These are phyloP conservation scores for Epirrhoe tristata DNA, from an alignment of 2,888 invertebrate species.

Conservation along the genomic window DNA sequence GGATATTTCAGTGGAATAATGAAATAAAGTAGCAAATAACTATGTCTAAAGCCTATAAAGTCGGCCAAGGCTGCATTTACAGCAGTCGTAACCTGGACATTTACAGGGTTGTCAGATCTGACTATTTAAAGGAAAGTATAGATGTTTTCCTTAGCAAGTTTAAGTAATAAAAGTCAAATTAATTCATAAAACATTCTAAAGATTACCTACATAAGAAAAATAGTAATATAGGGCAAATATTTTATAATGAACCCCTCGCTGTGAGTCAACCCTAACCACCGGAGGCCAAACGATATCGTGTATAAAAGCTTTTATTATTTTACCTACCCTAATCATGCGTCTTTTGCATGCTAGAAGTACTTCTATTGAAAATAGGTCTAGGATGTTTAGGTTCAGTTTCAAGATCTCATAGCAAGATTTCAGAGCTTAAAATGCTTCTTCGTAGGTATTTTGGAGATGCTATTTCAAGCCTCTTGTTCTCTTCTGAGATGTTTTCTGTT, in stretches of 20 bases:
- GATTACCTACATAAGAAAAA: too few species aligned
- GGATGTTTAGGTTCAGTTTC: not conserved
- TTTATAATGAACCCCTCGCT: too few species aligned
- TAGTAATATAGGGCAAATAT: too few species aligned
- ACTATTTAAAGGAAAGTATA: not conserved
- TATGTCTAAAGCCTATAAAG: constrained; percentile 36
- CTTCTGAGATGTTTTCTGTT: not conserved
- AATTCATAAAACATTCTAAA: too few species aligned
- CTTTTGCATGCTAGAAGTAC: constrained; percentile 25
- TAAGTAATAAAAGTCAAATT: too few species aligned
- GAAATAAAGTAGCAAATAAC: constrained; percentile 21
- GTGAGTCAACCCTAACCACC: constrained; percentile 15
- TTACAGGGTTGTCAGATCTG: constrained; percentile 13
- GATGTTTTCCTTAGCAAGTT: too few species aligned
- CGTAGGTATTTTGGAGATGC: not conserved
- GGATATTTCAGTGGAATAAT: constrained; percentile 9
- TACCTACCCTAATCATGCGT: constrained; percentile 13
- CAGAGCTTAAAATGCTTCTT: not conserved
- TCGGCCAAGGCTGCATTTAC: constrained; percentile 56
- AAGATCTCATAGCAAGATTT: not conserved
- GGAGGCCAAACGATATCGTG: constrained; percentile 14
- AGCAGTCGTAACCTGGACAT: constrained; percentile 45
- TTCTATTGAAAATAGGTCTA: constrained; percentile 20
- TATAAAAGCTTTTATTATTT: constrained; percentile 21
- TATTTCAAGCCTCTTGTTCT: not conserved